A percentile compares a stretch with the other conserved stretches of the same genome.
Evolutionary conservation across 1,140 invertebrate species (phyloP).

Genomic region (Drosophila arawakana): DNA sequence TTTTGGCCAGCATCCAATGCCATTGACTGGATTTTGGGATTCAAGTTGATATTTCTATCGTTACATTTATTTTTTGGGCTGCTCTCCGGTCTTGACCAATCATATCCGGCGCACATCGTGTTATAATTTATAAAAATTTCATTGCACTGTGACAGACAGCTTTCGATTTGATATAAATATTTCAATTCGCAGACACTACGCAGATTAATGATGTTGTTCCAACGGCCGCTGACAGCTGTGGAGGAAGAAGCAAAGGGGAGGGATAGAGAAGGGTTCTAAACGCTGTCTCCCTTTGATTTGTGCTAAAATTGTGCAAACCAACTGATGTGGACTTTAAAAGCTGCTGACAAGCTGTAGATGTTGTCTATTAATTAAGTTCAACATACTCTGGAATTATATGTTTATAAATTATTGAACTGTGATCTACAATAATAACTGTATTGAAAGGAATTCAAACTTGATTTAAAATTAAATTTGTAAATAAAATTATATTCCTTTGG

Average conservation of each 20-base stretch:
- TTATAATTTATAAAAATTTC: slow-evolving; percentile 81
- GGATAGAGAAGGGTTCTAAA: neutral
- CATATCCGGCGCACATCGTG: slow-evolving; percentile 48
- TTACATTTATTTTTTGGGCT: neutral
- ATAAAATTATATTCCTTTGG: slow-evolving; percentile 5
- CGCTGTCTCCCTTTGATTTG: slow-evolving; percentile 1
- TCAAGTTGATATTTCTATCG: slow-evolving; percentile 68
- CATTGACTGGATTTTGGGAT: slow-evolving; percentile 14
- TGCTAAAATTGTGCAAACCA: slow-evolving; percentile 14
- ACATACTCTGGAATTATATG: neutral
- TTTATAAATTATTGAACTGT: neutral
- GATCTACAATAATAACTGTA: too few relatives aligned
- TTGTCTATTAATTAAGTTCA: neutral
- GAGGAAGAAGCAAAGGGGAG: neutral
- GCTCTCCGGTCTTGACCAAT: slow-evolving; percentile 27
- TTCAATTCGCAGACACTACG: slow-evolving; percentile 66
- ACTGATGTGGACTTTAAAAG: slow-evolving; percentile 37
- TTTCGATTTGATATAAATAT: slow-evolving; percentile 83
- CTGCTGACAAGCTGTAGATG: slow-evolving; percentile 55
- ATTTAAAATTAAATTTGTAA: neutral
- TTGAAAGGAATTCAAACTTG: neutral
- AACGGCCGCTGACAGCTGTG: slow-evolving; percentile 63
- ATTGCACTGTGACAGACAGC: slow-evolving; percentile 81
- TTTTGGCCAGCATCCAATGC: slow-evolving; percentile 49
- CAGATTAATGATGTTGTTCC: slow-evolving; percentile 73